Percentiles rank a stretch among this genome's conserved stretches.
Conservation (phyloP, 2,888 invertebrate genomes). For the Aricia artaxerxes region DNA sequence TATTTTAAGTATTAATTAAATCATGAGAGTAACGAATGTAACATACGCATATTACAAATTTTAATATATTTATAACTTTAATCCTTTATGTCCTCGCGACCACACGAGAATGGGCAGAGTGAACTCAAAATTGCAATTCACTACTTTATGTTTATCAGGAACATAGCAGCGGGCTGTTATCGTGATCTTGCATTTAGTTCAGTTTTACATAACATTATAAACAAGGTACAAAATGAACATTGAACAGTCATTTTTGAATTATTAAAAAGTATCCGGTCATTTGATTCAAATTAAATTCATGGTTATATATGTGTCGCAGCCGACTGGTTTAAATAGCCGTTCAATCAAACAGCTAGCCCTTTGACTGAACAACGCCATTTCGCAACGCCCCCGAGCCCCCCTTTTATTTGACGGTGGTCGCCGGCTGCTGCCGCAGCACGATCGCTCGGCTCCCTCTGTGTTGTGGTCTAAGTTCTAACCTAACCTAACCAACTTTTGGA, state of each 20-base stretch:
- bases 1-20: slow-evolving; percentile 39
- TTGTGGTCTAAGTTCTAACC: too few relatives aligned
- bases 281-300: background rate
- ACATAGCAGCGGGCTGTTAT: background rate
- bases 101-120: slow-evolving; percentile 8
- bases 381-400: too few relatives aligned
- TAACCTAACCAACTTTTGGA: too few relatives aligned
- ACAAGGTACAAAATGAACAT: slow-evolving; percentile 3
- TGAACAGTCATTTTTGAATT: background rate
- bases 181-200: background rate
- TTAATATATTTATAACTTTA: slow-evolving; percentile 3
- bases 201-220: background rate
- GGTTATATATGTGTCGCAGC: background rate
- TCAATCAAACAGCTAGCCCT: too few relatives aligned
- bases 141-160: background rate
- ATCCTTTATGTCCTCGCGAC: background rate
- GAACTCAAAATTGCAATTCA: background rate
- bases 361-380: too few relatives aligned
- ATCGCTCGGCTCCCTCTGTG: too few relatives aligned
- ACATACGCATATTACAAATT: slow-evolving; percentile 28
- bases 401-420: too few relatives aligned
- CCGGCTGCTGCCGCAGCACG: too few relatives aligned
- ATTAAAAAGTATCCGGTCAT: background rate
- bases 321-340: too few relatives aligned
- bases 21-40: slow-evolving; percentile 33